Base-by-base conservation (phyloP, 2,113 vertebrate species). In the Phalacrocorax aristotelis region DNA sequence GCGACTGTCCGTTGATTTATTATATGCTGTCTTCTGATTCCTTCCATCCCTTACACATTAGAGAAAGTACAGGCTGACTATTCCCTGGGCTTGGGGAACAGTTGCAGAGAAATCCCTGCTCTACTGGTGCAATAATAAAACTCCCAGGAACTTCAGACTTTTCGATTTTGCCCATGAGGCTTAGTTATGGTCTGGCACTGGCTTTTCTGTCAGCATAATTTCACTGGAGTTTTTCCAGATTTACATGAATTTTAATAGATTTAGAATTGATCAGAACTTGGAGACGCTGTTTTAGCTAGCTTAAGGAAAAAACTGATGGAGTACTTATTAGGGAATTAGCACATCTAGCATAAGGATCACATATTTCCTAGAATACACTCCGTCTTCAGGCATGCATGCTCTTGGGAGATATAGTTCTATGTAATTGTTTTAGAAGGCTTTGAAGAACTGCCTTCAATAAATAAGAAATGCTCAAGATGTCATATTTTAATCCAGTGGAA, bases 1-100 rank as follows among this genome's bases (percentile, higher is more conserved):
- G 81, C 87, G 61, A 55, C 78, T 91, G 82, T 55, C 89, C 58
- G 84, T 68, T 97, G 93, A 97, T 96, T 95, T 96, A 97, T 97
- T 96, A 90, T 75, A 77, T 83, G 84, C 68, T 85, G 14, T 95
- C 55, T 85, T 95, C 89, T 96, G 89, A 95, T 96, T 94, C 94
- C 84, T 95, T 96, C 95, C 96, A 95, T 95, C 78, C 78, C 60
- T 91, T 94, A 30, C 42, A 64, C 89, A 66, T 36, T 51, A 93
- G n/a, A 91, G 94, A 82, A 97, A 91, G 52, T 89, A 19, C 52
- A 86, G 87, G 44, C 91, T 71, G 92, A 79, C 51, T 81, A 3
- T 40, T 40, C 82, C 57, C 82, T 48, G 26, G 46, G 74, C 75
- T 69, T 70, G 57, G 74, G 83, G 70, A 96, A 12, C 84, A 48